Evolutionary conservation across 1,140 invertebrate genomes (phyloP), one percentile per base, ranked within the genome.

Genomic region (Drosophila watanabei): DNA sequence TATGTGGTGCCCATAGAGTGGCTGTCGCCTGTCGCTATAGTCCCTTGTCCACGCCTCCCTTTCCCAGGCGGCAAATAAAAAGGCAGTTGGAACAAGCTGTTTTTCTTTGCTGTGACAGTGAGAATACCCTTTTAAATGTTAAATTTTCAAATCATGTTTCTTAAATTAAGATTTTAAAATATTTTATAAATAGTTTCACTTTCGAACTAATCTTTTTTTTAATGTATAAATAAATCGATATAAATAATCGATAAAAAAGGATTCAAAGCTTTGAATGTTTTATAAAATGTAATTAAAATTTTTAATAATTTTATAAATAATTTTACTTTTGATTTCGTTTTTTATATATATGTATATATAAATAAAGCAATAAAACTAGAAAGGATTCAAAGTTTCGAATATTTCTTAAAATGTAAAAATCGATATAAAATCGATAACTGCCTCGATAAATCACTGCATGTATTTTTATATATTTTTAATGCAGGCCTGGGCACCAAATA

Each of bases 61-160:
- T 43, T n/a, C 49, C 49, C 69, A 78, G 58, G 48, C 78, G 75
- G 68, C 68, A 82, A 78, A 82, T 77, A 82, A 82, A 82, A 73
- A 78, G 13, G 14, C 20, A 46, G 14, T 16, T 33, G 20, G 13
- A 39, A 39, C 13, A 37, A 39, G 20, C 8, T 24, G 18, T 1
- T n/a, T 39, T 58, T 5, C 2, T 5, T 0, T 3, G 48, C 0
- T 28, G 5, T 8, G 24, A 10, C 7, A 14, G 4, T 2, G 5
- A 1, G 0, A 39, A 57, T 57, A 57, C 35, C 54, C 20, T 14
- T n/a, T 0, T 18, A 52, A 33, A 5, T 5, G 0, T 7, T 14
- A 24, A 46, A 13, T 14, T 13, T 6, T 24, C 0, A 28, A n/a
- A 5, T 30, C 6, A 24, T 24, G 2, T 2, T 46, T 3, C 16